Base-by-base conservation (phyloP, 2,888 invertebrate genomes). In the Lutraria lutraria region DNA sequence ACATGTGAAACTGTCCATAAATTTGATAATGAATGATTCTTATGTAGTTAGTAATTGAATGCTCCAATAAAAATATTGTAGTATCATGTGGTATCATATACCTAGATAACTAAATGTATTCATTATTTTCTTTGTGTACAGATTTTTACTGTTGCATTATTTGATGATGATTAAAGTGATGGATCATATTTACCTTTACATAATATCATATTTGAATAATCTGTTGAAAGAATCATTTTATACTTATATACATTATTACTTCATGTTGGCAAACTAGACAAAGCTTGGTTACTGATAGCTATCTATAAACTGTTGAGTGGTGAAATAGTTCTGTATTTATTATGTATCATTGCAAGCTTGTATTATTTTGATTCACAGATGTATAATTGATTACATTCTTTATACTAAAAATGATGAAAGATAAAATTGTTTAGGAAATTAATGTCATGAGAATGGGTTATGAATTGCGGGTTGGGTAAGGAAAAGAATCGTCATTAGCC, bases 401-500 rank as follows among this genome's bases (percentile, higher is more conserved):
- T 76, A 56, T 56, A 76, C 13, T n/a, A 68, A 68, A 68, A 25
- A 31, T 6, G 76, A 76, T 76, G 29, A 34, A 16, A 76, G 76
- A 76, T 76, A 25, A 76, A 34, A 34, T 76, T 76, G 31, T 76
- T 76, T 4, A 8, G 76, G 76, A 76, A 81, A 53, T 54, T 56
- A 56, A 82, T 34, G n/a, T 56, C 52, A 82, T 56, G 56, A 56
- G 56, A 19, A 56, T 31, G 56, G 31, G 54, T 56, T 56, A 83
- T 56, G n/a, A n/a, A 19, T 63, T 53, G 56, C 63, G 90, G 90
- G 90, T 68, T 86, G 90, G 90, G 90, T 90, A 90, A 84, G 80
- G 68, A 76, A 83, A 84, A 34, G 76, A 34, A 72, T 72, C 81
- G 88, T 90, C 90, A 90, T 90, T 90, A 88, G 90, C 90, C 90